Base-by-base conservation (phyloP, 2,797 vertebrate genomes). In the Oophaga sylvatica region DNA sequence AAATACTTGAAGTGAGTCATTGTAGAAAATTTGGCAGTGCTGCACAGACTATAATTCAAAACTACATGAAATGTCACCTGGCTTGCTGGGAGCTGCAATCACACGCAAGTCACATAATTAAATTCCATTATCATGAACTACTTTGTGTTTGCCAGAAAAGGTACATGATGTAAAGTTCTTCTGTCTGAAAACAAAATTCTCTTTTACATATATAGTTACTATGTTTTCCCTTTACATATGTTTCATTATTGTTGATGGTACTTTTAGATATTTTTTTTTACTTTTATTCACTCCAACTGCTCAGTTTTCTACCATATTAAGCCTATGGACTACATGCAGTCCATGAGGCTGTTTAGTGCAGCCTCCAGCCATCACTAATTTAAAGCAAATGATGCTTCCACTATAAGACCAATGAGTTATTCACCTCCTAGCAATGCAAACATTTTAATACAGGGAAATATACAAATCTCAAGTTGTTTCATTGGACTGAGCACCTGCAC, bases 1-100 rank as follows among this genome's bases (percentile, higher is more conserved):
- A 83, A 81, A 71, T 83, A 83, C 31, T 22, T 60, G 31, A 70
- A n/a, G 59, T 84, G 26, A 75, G 56, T 84, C 26, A 71, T 83
- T 82, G 29, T 26, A 26, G 80, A 56, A 70, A 57, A 48, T 5
- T 53, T 70, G 81, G 41, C 81, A 57, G 45, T 35, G 26, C 26
- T 83, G 45, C 11, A 70, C 48, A 11, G 63, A 48, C 56, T 35
- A 17, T 62, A 80, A 80, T 62, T 62, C 19, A 9, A n/a, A 81
- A 45, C 5, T 68, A 29, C 60, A 45, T 53, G 80, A 82, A 82
- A 26, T 68, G 13, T 68, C 60, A 56, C 59, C 80, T 67, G 41
- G 45, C 12, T 67, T 68, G 63, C 80, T 45, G 68, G n/a, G 7
- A 45, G 20, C 45, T 29, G 63, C 63, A 82, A 12, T 68, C 41